Base-by-base conservation (phyloP, 2,888 invertebrate species). In the Metellina segmentata region DNA sequence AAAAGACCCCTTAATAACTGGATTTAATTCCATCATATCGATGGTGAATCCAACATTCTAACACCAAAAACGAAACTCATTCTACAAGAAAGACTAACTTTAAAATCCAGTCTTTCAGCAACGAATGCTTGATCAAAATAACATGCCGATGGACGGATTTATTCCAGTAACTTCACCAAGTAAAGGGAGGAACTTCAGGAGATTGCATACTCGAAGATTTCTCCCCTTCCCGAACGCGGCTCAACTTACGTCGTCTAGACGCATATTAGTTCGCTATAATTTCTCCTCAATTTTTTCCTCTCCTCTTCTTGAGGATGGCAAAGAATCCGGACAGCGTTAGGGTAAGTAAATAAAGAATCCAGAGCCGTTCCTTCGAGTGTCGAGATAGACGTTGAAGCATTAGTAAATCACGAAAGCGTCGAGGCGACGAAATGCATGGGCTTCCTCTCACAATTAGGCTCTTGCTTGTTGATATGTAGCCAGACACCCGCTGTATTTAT, bases 401-500 rank as follows among this genome's bases (percentile, higher is more conserved):
- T 89, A 82, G 70, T 75, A 77, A 79, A 89, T 89, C 81, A 75
- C 48, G 61, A 79, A 79, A 78, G 53, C 81, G 61, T 71, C 74
- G 85, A 90, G 79, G 85, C 72, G 90, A 74, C 79, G 78, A 71
- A 72, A 61, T 79, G 51, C 70, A 61, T 19, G 11, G 79, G 11
- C 53, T 53, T 61, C 70, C 53, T 78, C 70, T 51, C 61, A 74
- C 82, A 89, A 83, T 83, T 61, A 77, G 70, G 71, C 72, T 34
- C 82, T 61, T 78, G 70, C 82, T 74, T 78, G 85, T 90, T 90
- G 83, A 90, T 90, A 90, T 78, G 90, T 79, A 85, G 79, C 89
- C 82, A 89, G 90, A 78, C 79, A 85, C 53, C 49, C 49, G 70
- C 34, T 71, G 81, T 90, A 90, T 90, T 90, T 90, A 90, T 90